Percentiles rank a stretch among this genome's conserved stretches.
Evolutionary conservation across 2,113 vertebrate genomes (phyloP).

Genomic region (Pica pica): DNA sequence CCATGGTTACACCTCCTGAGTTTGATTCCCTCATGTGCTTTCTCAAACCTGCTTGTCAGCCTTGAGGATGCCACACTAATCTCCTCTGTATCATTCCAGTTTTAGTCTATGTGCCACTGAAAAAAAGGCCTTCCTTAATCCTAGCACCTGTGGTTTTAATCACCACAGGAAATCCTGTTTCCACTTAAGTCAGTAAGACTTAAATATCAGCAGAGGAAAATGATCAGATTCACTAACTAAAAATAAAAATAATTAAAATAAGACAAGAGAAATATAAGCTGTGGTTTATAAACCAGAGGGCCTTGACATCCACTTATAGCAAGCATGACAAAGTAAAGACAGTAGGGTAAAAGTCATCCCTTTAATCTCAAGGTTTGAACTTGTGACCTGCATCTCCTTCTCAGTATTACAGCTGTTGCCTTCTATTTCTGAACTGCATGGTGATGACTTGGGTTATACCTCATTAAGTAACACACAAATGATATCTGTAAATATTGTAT

Average conservation of each 20-base stretch:
- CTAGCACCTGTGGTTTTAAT: conserved; percentile 60
- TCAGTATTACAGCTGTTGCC: background rate
- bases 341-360: conserved; percentile 20
- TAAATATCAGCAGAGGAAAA: conserved; percentile 25
- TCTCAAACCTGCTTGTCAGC: background rate
- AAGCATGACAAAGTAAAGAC: conserved; percentile 24
- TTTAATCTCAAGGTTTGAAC: conserved; percentile 41
- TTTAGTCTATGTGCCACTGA: background rate
- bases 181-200: conserved; percentile 30
- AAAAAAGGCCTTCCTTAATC: conserved; percentile 24
- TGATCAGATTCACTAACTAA: conserved; percentile 3
- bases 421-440: conserved; percentile 12
- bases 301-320: background rate
- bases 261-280: background rate
- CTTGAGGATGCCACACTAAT: conserved; percentile 27
- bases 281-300: background rate
- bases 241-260: background rate
- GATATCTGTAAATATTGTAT: background rate
- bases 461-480: background rate
- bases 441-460: background rate
- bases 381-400: background rate
- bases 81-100: conserved; percentile 2
- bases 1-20: background rate
- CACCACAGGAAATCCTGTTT: conserved; percentile 54
- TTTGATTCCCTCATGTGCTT: background rate